Conservation (phyloP, 2,113 vertebrate genomes). For the Hippocampus comes region DNA sequence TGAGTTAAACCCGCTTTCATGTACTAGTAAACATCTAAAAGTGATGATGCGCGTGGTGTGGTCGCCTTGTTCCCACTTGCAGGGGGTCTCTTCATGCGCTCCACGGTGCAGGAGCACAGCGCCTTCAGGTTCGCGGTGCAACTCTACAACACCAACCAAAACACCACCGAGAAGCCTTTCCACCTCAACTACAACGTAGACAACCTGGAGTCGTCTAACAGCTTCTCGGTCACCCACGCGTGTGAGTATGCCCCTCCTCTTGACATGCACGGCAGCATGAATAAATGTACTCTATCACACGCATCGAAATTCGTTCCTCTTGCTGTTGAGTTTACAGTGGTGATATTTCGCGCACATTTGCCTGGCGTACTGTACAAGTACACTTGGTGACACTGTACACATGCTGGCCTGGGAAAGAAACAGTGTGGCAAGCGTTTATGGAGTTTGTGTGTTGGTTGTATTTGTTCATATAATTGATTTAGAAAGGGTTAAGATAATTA, state of each 20-base stretch:
- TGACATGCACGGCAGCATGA: conserved; percentile 28
- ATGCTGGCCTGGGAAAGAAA: conserved; percentile 37
- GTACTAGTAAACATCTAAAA: not conserved
- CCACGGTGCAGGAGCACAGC: conserved; percentile 98
- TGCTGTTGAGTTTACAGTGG: conserved; percentile 1
- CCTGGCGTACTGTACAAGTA: conserved; percentile 39
- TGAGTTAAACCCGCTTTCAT: not conserved
- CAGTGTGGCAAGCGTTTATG: conserved; percentile 34
- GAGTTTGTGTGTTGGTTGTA: conserved; percentile 10
- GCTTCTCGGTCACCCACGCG: conserved; percentile 98
- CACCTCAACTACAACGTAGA: conserved; percentile 98
- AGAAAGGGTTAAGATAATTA: conserved; percentile 1
- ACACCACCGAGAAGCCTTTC: conserved; percentile 97
- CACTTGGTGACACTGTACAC: conserved; percentile 43
- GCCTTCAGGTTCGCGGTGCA: conserved; percentile 98
- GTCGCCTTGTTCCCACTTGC: conserved; percentile 21
- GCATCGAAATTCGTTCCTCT: not conserved
- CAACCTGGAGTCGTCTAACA: conserved; percentile 99
- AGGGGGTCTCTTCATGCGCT: conserved; percentile 98
- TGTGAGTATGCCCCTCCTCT: conserved; percentile 82
- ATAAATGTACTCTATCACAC: conserved; percentile 9
- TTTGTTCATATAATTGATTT: conserved; percentile 12
- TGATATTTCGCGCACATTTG: conserved; percentile 1
- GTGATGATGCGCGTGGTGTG: conserved; percentile 19
- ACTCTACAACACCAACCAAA: conserved; percentile 99